A percentile compares a stretch with the other conserved stretches of the same genome.
Conservation (phyloP, 2,113 vertebrate species). For the Balaeniceps rex region DNA sequence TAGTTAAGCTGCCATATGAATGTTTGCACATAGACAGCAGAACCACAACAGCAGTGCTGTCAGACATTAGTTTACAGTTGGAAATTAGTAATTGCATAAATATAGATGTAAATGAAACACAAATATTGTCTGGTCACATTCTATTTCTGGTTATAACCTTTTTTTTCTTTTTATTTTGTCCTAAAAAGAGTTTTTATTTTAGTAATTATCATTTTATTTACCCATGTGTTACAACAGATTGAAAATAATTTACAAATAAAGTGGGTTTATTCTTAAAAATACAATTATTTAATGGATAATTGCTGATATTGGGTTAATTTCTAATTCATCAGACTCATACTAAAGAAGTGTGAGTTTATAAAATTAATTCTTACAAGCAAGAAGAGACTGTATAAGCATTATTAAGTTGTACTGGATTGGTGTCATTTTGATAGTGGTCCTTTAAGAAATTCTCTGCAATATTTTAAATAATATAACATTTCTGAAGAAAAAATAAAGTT, state of each 20-base stretch:
- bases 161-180: background rate
- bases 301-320: background rate
- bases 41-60: background rate
- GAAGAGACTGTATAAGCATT: background rate
- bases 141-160: background rate
- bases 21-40: background rate
- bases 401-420: background rate
- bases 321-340: background rate
- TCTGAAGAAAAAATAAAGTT: background rate
- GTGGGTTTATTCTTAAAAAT: background rate
- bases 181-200: background rate
- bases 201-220: background rate
- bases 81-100: background rate
- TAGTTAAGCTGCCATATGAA: background rate
- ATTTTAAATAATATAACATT: background rate
- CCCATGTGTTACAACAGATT: accelerated
- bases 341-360: background rate
- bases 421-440: background rate
- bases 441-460: background rate
- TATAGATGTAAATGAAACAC: background rate
- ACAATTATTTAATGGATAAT: background rate
- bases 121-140: background rate
- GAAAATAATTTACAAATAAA: background rate
- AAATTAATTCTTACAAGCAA: background rate
- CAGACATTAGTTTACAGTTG: background rate